phyloP scores from a whole-genome alignment of 2,113 vertebrate genomes.

The Gadus macrocephalus region DNA sequence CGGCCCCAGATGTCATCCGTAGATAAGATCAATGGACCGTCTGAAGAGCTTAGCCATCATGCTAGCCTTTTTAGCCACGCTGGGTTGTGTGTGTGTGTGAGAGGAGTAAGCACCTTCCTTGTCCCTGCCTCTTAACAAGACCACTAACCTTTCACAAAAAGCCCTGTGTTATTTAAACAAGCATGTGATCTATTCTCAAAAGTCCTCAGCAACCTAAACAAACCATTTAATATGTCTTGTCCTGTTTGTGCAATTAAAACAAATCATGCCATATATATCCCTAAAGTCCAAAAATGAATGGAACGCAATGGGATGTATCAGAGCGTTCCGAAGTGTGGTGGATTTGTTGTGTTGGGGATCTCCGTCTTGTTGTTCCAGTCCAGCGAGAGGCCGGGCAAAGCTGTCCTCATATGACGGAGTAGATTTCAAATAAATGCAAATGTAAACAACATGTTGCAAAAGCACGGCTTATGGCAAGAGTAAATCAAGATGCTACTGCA shows the following conservation, averaged over 20 bases:
- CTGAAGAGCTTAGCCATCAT: conserved; percentile 9
- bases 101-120: not conserved
- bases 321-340: conserved; percentile 6
- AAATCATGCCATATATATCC: not conserved
- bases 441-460: too few species aligned
- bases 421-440: too few species aligned
- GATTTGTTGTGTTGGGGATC: conserved; percentile 22
- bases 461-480: too few species aligned
- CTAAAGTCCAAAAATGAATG: not conserved
- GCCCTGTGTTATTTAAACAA: conserved; percentile 18
- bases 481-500: too few species aligned
- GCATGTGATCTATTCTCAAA: conserved; percentile 18
- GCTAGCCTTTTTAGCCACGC: not conserved
- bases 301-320: not conserved
- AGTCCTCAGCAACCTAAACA: conserved; percentile 16
- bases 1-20: not conserved
- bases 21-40: conserved; percentile 1
- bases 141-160: not conserved
- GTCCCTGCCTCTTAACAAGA: not conserved
- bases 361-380: too few species aligned
- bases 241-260: conserved; percentile 22
- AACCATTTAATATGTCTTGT: conserved; percentile 1
- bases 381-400: too few species aligned
- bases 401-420: too few species aligned
- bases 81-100: not conserved